These are phyloP conservation scores for Teleiodes luculella DNA, from an alignment of 2,888 invertebrate species.

Conservation along the genomic window DNA sequence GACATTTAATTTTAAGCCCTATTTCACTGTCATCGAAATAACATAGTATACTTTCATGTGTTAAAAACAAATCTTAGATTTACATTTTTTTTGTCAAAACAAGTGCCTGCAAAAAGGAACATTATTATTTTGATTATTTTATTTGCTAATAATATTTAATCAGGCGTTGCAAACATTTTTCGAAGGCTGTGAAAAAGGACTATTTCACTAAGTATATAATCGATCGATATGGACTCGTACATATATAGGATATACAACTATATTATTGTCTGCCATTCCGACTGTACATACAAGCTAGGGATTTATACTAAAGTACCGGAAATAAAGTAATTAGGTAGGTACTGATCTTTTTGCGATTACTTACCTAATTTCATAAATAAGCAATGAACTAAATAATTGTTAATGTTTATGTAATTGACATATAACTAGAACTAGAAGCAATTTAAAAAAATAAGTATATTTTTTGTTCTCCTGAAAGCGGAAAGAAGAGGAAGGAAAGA, in stretches of 20 bases:
- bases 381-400: too few species aligned
- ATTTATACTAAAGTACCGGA: neutral
- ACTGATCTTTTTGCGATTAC: neutral
- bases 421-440: neutral
- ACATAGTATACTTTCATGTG: neutral
- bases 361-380: neutral
- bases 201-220: neutral
- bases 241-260: slow-evolving; percentile 13
- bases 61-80: too few species aligned
- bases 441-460: neutral
- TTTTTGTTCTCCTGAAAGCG: too few species aligned
- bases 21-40: slow-evolving; percentile 12
- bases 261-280: slow-evolving; percentile 16
- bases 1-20: slow-evolving; percentile 9
- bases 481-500: slow-evolving; percentile 21
- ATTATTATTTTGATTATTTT: too few species aligned
- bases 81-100: too few species aligned
- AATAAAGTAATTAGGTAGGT: neutral
- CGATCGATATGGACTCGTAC: slow-evolving; percentile 15
- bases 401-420: neutral
- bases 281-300: slow-evolving; percentile 8
- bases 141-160: neutral
- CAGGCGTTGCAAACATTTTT: neutral
- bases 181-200: slow-evolving; percentile 9
- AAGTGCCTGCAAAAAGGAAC: too few species aligned